Conservation (phyloP, 2,797 vertebrate species). For the Kryptolebias ocellatus region DNA sequence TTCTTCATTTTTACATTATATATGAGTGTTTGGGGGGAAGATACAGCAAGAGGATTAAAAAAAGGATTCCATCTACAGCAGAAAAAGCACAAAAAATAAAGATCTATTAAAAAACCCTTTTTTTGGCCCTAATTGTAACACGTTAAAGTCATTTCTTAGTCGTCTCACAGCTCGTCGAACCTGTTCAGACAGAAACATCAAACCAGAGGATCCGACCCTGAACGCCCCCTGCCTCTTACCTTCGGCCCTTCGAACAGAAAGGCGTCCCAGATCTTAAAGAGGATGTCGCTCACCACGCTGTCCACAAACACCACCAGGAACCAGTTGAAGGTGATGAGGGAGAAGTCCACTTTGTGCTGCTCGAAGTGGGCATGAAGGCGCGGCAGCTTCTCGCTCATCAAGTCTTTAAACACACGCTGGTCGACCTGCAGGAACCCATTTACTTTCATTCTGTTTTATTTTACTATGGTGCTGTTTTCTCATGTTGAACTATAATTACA, state of each 20-base stretch:
- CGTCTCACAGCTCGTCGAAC: neutral
- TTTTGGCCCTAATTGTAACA: no score
- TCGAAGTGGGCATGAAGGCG: slow-evolving; percentile 94
- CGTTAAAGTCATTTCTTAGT: no score
- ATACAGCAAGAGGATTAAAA: no score
- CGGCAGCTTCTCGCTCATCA: slow-evolving; percentile 95
- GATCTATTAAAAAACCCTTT: no score
- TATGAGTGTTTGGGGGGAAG: no score
- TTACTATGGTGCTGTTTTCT: neutral
- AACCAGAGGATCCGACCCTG: neutral
- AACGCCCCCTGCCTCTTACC: slow-evolving; percentile 73
- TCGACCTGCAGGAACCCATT: slow-evolving; percentile 85
- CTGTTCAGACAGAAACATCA: neutral
- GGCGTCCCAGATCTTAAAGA: slow-evolving; percentile 98
- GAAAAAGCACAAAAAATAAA: no score
- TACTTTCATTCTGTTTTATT: neutral
- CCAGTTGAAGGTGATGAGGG: slow-evolving; percentile 99
- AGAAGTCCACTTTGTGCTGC: slow-evolving; percentile 93
- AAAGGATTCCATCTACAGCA: no score
- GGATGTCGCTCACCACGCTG: slow-evolving; percentile 94
- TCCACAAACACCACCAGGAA: slow-evolving; percentile 98
- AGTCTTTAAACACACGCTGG: slow-evolving; percentile 96
- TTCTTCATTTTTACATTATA: no score
- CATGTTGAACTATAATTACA: neutral
- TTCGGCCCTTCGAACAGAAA: slow-evolving; percentile 98